These are phyloP conservation scores for Heliothis peltigera DNA, from an alignment of 2,888 invertebrate species.

Conservation along the genomic window DNA sequence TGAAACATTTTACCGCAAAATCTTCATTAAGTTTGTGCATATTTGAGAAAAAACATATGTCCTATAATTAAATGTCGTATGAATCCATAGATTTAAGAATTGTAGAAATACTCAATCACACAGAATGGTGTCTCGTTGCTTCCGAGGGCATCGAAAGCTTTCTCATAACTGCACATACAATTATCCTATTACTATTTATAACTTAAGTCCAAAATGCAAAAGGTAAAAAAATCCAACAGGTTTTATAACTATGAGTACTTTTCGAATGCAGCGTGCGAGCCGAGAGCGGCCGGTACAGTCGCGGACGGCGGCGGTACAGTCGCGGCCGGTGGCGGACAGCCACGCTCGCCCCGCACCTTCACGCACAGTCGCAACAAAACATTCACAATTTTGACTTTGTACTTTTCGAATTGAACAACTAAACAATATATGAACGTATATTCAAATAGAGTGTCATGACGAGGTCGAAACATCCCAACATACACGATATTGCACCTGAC, in stretches of 20 bases:
- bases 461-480: constrained; percentile 61
- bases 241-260: constrained; percentile 71
- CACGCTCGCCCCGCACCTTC: constrained; percentile 43
- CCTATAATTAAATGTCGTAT: constrained; percentile 79
- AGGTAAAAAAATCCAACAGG: constrained; percentile 75
- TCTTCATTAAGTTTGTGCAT: constrained; percentile 88
- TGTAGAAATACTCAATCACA: constrained; percentile 80
- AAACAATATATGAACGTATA: constrained; percentile 67
- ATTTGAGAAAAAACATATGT: constrained; percentile 86
- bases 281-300: constrained; percentile 21
- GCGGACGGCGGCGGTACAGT: background rate
- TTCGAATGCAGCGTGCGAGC: constrained; percentile 65
- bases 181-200: constrained; percentile 70
- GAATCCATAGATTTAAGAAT: constrained; percentile 80
- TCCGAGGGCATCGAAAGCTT: constrained; percentile 65
- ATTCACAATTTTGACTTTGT: constrained; percentile 70
- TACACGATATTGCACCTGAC: constrained; percentile 81
- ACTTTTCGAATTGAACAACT: constrained; percentile 67
- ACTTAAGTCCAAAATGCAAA: constrained; percentile 81
- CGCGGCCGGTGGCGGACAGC: background rate
- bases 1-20: constrained; percentile 85
- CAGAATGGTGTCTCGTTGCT: constrained; percentile 81
- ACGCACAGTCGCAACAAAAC: constrained; percentile 61
- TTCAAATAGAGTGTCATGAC: constrained; percentile 39
- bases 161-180: constrained; percentile 72